Evolutionary conservation across 2,797 vertebrate species (phyloP), one percentile per base, ranked within the genome.

Genomic region (Ispidina lecontei): DNA sequence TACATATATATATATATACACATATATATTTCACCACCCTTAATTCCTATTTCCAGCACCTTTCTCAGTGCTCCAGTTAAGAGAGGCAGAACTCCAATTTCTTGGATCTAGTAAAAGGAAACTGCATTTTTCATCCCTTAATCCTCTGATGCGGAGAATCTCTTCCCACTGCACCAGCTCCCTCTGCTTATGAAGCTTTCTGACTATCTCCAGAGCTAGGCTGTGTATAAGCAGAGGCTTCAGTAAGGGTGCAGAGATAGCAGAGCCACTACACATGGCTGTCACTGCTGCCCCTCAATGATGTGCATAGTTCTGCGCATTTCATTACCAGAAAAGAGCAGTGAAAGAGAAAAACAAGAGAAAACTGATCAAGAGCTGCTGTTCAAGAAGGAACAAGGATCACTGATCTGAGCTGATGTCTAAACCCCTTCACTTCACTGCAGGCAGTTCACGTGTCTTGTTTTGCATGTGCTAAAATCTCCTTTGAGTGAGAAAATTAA

Each of bases 211-310:
- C 83, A 75, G 65, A 91, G 52, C 55, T 51, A 12, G 69, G 62
- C 2, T 4, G 62, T 79, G 58, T 20, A 55, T 52, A 80, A 91
- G 87, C 83, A 89, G 51, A 75, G 54, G 56, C 25, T 20, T 90
- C 80, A 35, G 90, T 77, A 93, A 90, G 43, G 74, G 54, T 95
- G 81, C 74, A 80, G 49, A 80, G 91, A 94, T 92, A 96, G 91
- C 56, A 75, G 39, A 39, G 39, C 39, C 69, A 72, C 65, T 77
- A 49, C 25, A 11, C 67, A 41, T 0, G 1, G 62, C 75, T 91
- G 73, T 67, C 73, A 90, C 63, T 73, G 39, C 83, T 90, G 46
- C 25, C 63, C 29, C 80, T 72, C 62, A 92, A 92, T 72, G 69
- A 83, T 54, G 68, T 46, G 62, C 25, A 77, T 35, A 44, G 37